Percentiles rank a stretch among this genome's conserved stretches.
Evolutionary conservation across 2,888 invertebrate species (phyloP).

Genomic region (Sarcophaga rosellei): DNA sequence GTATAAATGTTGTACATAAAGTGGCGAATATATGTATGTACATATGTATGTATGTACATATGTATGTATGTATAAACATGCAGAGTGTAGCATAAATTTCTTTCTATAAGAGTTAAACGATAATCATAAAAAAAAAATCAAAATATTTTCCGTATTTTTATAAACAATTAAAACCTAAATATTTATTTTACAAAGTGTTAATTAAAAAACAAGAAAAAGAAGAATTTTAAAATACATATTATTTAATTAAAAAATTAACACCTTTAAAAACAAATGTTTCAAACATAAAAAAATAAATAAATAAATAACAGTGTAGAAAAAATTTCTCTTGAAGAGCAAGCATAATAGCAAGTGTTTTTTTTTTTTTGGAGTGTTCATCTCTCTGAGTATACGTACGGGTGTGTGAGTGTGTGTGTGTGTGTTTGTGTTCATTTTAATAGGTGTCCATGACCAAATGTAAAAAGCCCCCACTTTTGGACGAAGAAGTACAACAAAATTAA

Average conservation of each 20-base stretch:
- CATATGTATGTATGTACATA: conserved; percentile 2
- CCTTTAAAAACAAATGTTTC: not conserved
- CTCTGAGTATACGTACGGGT: conserved; percentile 18
- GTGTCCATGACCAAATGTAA: conserved; percentile 67
- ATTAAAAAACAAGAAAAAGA: conserved; percentile 3
- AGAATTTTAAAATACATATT: not conserved
- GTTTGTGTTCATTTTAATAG: conserved; percentile 60
- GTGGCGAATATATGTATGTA: conserved; percentile 51
- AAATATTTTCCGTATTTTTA: not conserved
- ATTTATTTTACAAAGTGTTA: not conserved
- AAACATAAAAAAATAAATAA: conserved; percentile 5
- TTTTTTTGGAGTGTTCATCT: conserved; percentile 38
- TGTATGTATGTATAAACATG: conserved; percentile 38
- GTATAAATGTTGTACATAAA: conserved; percentile 26
- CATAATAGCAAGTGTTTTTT: conserved; percentile 18
- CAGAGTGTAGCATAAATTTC: conserved; percentile 38
- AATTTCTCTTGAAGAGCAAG: conserved; percentile 16
- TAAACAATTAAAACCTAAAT: conserved; percentile 4
- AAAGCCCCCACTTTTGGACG: conserved; percentile 58
- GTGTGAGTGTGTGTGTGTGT: conserved; percentile 42
- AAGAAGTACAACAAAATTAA: conserved; percentile 51
- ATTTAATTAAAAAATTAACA: not conserved
- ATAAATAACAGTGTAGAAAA: conserved; percentile 22
- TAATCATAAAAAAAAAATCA: conserved; percentile 11
- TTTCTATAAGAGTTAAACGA: conserved; percentile 10